Conservation (phyloP, 1,140 invertebrate species). For the Latrodectus geometricus region DNA sequence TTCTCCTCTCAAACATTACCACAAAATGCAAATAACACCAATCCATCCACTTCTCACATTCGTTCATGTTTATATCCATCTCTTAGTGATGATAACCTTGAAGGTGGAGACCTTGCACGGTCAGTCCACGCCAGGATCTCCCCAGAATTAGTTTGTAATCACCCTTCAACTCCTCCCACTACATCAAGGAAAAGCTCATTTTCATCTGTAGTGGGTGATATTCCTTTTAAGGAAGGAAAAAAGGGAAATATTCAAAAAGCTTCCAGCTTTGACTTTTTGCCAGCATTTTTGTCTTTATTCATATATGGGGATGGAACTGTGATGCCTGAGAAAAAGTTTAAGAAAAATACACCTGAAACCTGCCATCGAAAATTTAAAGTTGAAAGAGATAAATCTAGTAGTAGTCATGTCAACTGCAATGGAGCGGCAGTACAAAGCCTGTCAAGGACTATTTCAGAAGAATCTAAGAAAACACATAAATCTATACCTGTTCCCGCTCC, state of each 20-base stretch:
- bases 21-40: constrained; percentile 12
- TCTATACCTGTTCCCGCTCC: constrained; percentile 62
- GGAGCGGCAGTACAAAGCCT: constrained; percentile 20
- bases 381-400: constrained; percentile 6
- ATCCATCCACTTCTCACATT: constrained; percentile 36
- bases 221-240: constrained; percentile 17
- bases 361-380: constrained; percentile 30
- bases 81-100: constrained; percentile 53
- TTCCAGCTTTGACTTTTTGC: constrained; percentile 62
- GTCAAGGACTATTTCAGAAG: constrained; percentile 14
- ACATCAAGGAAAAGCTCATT: constrained; percentile 48
- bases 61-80: constrained; percentile 38
- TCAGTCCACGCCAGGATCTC: constrained; percentile 40
- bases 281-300: constrained; percentile 61
- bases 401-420: constrained; percentile 21
- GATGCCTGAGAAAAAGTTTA: not conserved
- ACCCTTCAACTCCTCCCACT: constrained; percentile 50
- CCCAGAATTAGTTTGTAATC: constrained; percentile 15
- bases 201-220: constrained; percentile 4
- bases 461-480: constrained; percentile 27
- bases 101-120: constrained; percentile 41
- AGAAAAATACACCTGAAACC: constrained; percentile 30
- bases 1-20: constrained; percentile 55
- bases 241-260: constrained; percentile 60
- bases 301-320: constrained; percentile 36